A percentile compares a stretch with the other conserved stretches of the same genome.
These are phyloP conservation scores for Galemys pyrenaicus DNA, from an alignment of 2,113 vertebrate genomes.

Conservation along the genomic window DNA sequence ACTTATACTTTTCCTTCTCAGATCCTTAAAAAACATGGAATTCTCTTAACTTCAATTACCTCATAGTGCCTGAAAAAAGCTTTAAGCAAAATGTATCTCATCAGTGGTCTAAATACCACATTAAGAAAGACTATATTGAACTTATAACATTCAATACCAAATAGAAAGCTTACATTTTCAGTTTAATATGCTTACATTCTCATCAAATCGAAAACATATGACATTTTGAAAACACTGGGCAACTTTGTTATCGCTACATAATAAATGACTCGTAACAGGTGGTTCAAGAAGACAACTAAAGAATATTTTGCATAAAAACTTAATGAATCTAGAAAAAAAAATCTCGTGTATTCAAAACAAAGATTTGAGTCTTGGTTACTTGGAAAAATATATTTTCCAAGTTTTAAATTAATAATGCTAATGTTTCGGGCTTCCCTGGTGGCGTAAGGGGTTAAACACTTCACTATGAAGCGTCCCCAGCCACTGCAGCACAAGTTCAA, in stretches of 20 bases:
- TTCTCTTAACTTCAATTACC: background rate
- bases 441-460: too few relatives aligned
- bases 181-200: background rate
- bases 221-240: background rate
- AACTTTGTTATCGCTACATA: background rate
- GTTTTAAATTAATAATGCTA: background rate
- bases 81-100: background rate
- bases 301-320: background rate
- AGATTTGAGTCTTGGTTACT: background rate
- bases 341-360: background rate
- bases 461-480: too few relatives aligned
- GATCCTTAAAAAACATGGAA: background rate
- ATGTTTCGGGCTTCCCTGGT: too few relatives aligned
- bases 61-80: background rate
- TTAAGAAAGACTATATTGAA: background rate
- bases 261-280: background rate
- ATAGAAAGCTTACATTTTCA: constrained; percentile 1
- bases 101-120: background rate
- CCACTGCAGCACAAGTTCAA: too few relatives aligned
- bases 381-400: background rate
- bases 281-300: background rate
- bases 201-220: background rate
- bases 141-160: background rate
- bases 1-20: background rate
- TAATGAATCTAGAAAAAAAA: background rate